Base-by-base conservation (phyloP, 2,113 vertebrate genomes). In the Cebidichthys violaceus region DNA sequence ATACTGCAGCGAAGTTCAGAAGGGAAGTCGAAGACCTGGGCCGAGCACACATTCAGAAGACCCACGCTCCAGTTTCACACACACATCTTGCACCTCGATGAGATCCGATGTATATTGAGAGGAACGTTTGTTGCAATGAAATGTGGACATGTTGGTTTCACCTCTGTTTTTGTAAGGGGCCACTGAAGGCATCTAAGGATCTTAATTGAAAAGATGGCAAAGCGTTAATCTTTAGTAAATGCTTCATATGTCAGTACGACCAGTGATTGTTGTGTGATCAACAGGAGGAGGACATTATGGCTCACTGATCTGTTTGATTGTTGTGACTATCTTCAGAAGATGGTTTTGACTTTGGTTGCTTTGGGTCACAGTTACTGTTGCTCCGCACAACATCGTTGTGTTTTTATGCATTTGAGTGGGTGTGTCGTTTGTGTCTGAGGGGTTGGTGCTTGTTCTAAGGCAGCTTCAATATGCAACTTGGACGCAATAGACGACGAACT, bases 21-120 rank as follows among this genome's bases (percentile, higher is more conserved):
- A 78, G 29, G 37, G 64, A 84, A 41, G 31, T 70, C 66, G 82
- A 83, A 85, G 83, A 83, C 71, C 60, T 27, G 66, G 33, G 62
- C 74, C 37, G 35, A 55, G 60, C 22, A 18, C 18, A 31, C 20
- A 79, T 13, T 59, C 24, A 79, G 80, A 84, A 59, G 24, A 24
- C 9, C 60, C 17, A 37, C 5, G 33, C 29, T 74, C 13, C 27
- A n/a, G 4, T 35, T 80, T 41, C 29, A 14, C 27, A 65, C 43
- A 83, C 68, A 88, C 60, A 81, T 52, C 78, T 83, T 82, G 45
- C 70, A 88, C 29, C 76, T n/a, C 41, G 68, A 82, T 83, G 66
- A 79, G 55, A 82, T 52, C 39, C 82, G 75, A 71, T 76, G 47
- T 17, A 60, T 54, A 13, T 47, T 43, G 39, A 72, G 60, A 33